Evolutionary conservation across 2,888 invertebrate species (phyloP), one percentile per base, ranked within the genome.

Genomic region (Pristionchus maxplancki): DNA sequence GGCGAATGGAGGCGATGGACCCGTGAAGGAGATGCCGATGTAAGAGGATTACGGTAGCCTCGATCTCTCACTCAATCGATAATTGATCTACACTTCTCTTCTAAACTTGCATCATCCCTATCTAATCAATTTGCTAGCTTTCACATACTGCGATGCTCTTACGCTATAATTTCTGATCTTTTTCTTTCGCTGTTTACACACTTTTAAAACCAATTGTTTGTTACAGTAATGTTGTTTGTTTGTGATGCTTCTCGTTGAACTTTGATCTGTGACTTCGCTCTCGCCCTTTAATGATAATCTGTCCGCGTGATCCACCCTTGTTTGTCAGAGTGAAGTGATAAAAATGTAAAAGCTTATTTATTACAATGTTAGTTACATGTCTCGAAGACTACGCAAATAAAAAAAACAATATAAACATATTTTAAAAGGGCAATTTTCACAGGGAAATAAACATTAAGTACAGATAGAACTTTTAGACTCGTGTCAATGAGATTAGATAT

Each of bases 11-110:
- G 91, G 90, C 28, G 91, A 92, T 84, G 90, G 89, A 89, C 90
- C 90, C 74, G 90, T 84, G 48, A 84, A 91, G 84, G 89, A 91
- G 84, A 91, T 92, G 91, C 92, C 92, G 20, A 91, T 91, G 64
- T 92, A 91, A 90, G 58, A 88, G 28, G 48, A 40, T 50, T 50
- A 53, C 50, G 28, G 31, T 48, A 86, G 62, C 81, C 64, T 40
- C 85, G 64, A 62, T 64, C 62, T 87, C 71, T 58, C 53, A 28
- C 53, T 17, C 34, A 53, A 83, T 81, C 82, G 82, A 83, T 83
- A 78, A 78, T 53, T 83, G 53, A 83, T 83, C 82, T 83, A 83
- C 82, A 83, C 34, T 17, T 17, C 82, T 24, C 50, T 53, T 34
- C 82, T 53, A n/a, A 53, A 83, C 44, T 83, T 83, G 82, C 82